A percentile compares a stretch with the other conserved stretches of the same genome.
Conservation (phyloP, 1,140 invertebrate genomes). For the Diorhabda elongata region DNA sequence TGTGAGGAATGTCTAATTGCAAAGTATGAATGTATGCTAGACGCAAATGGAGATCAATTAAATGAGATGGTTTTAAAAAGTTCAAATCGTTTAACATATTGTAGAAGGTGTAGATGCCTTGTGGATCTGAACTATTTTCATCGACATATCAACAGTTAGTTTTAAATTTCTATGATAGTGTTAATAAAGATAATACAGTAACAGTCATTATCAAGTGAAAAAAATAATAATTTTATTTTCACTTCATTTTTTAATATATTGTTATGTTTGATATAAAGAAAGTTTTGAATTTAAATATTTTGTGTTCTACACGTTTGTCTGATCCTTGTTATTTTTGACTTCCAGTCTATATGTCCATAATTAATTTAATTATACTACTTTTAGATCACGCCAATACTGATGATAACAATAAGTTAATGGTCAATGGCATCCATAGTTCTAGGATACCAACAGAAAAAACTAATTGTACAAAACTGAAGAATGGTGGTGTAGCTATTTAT, state of each 20-base stretch:
- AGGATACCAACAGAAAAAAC: slow-evolving; percentile 23
- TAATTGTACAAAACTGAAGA: slow-evolving; percentile 20
- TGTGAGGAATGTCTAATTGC: slow-evolving; percentile 39
- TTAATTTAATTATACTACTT: not conserved
- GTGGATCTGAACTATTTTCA: slow-evolving; percentile 33
- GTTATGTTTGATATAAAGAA: too few relatives aligned
- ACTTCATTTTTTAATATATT: too few relatives aligned
- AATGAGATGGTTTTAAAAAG: slow-evolving; percentile 22
- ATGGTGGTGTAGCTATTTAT: slow-evolving; percentile 16
- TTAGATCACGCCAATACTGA: slow-evolving; percentile 21
- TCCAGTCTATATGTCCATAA: slow-evolving; percentile 1
- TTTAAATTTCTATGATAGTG: too few relatives aligned
- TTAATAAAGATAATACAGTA: too few relatives aligned
- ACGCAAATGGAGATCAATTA: slow-evolving; percentile 15
- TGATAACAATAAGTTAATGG: slow-evolving; percentile 5
- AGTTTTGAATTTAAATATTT: too few relatives aligned
- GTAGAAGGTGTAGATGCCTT: slow-evolving; percentile 26
- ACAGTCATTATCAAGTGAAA: too few relatives aligned
- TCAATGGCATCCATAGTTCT: slow-evolving; percentile 10
- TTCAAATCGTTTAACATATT: slow-evolving; percentile 22
- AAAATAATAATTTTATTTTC: too few relatives aligned
- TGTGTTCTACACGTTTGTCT: too few relatives aligned
- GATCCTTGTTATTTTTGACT: not conserved
- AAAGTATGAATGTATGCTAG: slow-evolving; percentile 30
- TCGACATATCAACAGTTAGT: slow-evolving; percentile 25